Percentiles rank a stretch among this genome's conserved stretches.
Conservation (phyloP, 2,888 invertebrate species). For the Ectropis crepuscularia region DNA sequence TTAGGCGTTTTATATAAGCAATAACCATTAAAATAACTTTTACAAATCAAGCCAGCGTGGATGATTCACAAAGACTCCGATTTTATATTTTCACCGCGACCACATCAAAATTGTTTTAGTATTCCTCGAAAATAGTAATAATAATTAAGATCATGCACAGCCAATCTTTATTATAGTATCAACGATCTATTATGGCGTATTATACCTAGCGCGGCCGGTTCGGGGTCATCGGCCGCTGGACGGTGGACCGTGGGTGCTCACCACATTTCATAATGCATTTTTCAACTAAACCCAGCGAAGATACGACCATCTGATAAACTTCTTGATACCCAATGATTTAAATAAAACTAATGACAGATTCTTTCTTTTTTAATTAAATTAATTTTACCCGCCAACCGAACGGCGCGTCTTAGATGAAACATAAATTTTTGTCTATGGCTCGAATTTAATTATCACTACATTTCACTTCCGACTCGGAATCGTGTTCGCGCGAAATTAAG, state of each 20-base stretch:
- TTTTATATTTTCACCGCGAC: conserved; percentile 44
- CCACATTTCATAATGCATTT: conserved; percentile 51
- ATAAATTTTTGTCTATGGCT: conserved; percentile 19
- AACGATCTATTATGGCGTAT: conserved; percentile 29
- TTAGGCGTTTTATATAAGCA: conserved; percentile 38
- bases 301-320: conserved; percentile 39
- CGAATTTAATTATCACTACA: not conserved
- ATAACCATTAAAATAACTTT: conserved; percentile 41
- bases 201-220: conserved; percentile 53
- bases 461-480: conserved; percentile 1
- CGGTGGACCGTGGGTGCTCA: conserved; percentile 40
- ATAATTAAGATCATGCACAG: conserved; percentile 69
- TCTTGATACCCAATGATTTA: conserved; percentile 37
- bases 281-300: conserved; percentile 43
- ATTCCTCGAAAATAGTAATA: conserved; percentile 63
- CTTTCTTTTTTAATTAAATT: conserved; percentile 36
- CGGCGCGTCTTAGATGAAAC: conserved; percentile 17
- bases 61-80: conserved; percentile 46
- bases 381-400: conserved; percentile 25
- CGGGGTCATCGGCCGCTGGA: conserved; percentile 44
- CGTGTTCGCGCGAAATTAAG: not conserved
- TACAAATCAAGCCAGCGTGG: conserved; percentile 36
- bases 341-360: conserved; percentile 40
- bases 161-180: conserved; percentile 58
- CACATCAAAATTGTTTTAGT: conserved; percentile 49